Percentiles rank a stretch among this genome's conserved stretches.
phyloP scores from a whole-genome alignment of 2,797 vertebrate species.

The Falco berigora region DNA sequence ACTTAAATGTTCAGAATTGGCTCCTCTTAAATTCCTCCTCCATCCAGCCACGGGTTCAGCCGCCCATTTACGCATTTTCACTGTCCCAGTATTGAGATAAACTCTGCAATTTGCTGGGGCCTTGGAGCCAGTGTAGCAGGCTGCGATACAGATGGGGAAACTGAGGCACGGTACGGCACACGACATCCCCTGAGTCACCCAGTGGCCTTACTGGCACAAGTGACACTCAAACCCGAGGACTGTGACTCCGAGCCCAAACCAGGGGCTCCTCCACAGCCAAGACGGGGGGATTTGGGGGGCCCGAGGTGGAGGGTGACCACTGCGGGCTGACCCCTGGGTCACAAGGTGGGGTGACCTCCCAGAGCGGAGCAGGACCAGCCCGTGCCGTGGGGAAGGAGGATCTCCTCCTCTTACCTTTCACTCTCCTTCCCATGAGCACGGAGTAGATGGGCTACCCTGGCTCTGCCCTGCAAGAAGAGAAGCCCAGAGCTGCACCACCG shows the following conservation, averaged over 20 bases:
- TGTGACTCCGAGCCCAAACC: background rate
- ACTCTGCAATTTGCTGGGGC: background rate
- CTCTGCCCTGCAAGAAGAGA: background rate
- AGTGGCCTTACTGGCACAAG: background rate
- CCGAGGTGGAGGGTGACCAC: background rate
- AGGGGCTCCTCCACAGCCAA: background rate
- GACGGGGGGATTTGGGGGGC: accelerated
- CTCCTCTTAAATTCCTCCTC: background rate
- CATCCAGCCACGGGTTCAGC: accelerated
- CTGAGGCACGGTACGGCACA: background rate
- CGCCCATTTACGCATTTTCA: background rate
- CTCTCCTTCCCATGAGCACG: background rate
- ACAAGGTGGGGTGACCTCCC: background rate
- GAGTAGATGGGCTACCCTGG: accelerated
- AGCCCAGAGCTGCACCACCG: accelerated
- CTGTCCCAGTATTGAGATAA: background rate
- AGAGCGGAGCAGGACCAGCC: accelerated
- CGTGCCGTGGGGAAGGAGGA: background rate
- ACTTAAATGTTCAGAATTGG: accelerated
- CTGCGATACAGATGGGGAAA: background rate
- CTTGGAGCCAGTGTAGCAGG: background rate
- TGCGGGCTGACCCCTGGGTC: background rate
- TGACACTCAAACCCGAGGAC: background rate
- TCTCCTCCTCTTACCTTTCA: accelerated
- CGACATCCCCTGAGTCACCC: background rate